Evolutionary conservation across 2,113 vertebrate species (phyloP), one percentile per base, ranked within the genome.

Genomic region (Urocynchramus pylzowi): DNA sequence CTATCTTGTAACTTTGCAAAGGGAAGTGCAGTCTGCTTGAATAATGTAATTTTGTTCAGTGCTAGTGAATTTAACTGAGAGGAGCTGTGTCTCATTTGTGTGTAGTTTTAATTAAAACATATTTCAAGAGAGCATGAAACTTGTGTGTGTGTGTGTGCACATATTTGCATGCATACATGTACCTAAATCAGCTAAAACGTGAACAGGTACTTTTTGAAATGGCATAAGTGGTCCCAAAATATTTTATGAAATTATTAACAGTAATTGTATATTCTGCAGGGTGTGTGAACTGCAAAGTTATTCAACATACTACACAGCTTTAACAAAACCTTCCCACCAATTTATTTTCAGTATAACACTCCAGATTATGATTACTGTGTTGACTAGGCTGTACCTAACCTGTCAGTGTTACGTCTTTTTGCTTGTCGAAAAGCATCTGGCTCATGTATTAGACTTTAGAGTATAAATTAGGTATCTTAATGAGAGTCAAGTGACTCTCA

Each of bases 401-500:
- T 67, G 16, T 42, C 18, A 60, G 3, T 73, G 24, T 42, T 63
- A 12, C 0, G 27, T 47, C 17, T 63, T 84, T 91, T 80, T 88
- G 86, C 61, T 75, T 56, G 53, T 41, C 77, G 49, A 86, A 75
- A 61, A 76, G 69, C 65, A 59, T 35, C 61, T 95, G 88, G 56
- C n/a, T 94, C 33, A 11, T 20, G 27, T 42, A 2, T 80, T 83
- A 53, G 63, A 41, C 41, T 80, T 90, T 3, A 24, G 35, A 76
- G 53, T 84, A 50, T 84, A 88, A 90, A 93, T 65, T 56, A 76
- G 21, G 26, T 30, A 35, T 56, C 67, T 77, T 70, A 64, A 74
- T 53, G 85, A 68, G 31, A 93, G 71, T 82, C 75, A 70, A 88
- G 78, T 64, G 68, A 92, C 60, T 90, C 50, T 67, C n/a, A 26